Conservation (phyloP, 1,140 invertebrate genomes). For the Chrysomallon squamiferum region DNA sequence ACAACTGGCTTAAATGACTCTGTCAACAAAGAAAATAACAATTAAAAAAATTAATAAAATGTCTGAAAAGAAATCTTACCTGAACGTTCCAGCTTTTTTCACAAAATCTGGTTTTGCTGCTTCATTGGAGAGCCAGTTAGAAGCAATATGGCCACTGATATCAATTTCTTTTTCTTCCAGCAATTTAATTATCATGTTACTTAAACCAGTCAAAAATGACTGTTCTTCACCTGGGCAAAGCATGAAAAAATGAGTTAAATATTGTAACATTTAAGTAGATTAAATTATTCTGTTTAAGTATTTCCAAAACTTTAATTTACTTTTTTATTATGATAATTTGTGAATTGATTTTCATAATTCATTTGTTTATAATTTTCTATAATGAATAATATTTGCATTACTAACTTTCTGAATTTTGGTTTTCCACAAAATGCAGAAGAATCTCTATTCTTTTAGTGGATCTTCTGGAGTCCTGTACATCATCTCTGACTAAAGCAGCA, state of each 20-base stretch:
- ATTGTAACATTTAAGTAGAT: no score
- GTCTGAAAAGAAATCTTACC: slow-evolving; percentile 26
- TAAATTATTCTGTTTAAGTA: no score
- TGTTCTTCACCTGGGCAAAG: no score
- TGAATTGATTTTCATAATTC: no score
- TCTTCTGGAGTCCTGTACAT: slow-evolving; percentile 10
- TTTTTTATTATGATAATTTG: no score
- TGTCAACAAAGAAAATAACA: no score
- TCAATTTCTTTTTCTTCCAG: slow-evolving; percentile 39
- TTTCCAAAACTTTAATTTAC: no score
- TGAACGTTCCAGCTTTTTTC: slow-evolving; percentile 47
- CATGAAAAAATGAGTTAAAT: no score
- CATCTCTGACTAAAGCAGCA: slow-evolving; percentile 37
- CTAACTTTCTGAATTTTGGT: slow-evolving; percentile 10
- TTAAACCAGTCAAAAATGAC: slow-evolving; percentile 8
- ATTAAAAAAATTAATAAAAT: no score
- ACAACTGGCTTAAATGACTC: no score
- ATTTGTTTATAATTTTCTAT: no score
- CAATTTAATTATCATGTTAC: slow-evolving; percentile 13
- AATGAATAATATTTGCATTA: no score
- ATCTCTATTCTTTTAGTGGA: slow-evolving; percentile 38
- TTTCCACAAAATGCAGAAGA: slow-evolving; percentile 26
- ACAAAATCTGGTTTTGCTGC: slow-evolving; percentile 38
- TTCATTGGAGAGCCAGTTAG: slow-evolving; percentile 40
- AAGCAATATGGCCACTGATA: slow-evolving; percentile 6